A percentile compares a stretch with the other conserved stretches of the same genome.
Evolutionary conservation across 2,113 vertebrate genomes (phyloP).

Genomic region (Mionectes macconnelli): DNA sequence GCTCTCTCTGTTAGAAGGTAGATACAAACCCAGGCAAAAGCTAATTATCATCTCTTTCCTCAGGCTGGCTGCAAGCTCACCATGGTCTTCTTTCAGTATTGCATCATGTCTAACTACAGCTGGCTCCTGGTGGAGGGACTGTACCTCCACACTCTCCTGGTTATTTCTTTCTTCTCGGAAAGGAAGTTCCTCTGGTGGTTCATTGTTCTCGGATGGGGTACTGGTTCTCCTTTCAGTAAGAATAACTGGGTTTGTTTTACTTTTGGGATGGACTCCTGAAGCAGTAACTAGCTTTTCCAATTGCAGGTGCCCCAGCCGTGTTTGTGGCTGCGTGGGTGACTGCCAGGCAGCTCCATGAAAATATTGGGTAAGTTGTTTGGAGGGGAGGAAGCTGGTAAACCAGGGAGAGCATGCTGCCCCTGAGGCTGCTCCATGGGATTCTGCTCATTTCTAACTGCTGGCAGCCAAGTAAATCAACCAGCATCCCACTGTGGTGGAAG

Average conservation of each 20-base stretch:
- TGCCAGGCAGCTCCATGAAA: constrained; percentile 84
- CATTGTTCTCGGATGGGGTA: constrained; percentile 91
- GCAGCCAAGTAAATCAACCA: neutral
- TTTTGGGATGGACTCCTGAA: neutral
- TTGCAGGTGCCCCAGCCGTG: constrained; percentile 79
- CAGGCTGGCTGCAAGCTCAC: constrained; percentile 89
- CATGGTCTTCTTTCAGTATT: constrained; percentile 91
- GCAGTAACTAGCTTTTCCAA: constrained; percentile 13
- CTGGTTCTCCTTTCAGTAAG: constrained; percentile 32
- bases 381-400: neutral
- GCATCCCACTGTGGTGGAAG: neutral
- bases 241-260: neutral
- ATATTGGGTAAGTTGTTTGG: constrained; percentile 79
- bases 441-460: neutral
- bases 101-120: constrained; percentile 93
- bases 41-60: constrained; percentile 57
- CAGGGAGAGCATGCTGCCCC: neutral
- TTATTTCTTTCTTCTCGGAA: constrained; percentile 88
- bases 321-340: constrained; percentile 83
- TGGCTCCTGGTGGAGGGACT: constrained; percentile 94
- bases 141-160: constrained; percentile 90
- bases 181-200: constrained; percentile 86
- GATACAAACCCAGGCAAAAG: neutral
- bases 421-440: neutral
- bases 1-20: neutral